Evolutionary conservation across 1,140 invertebrate genomes (phyloP).

Genomic region (Ceratitis capitata): DNA sequence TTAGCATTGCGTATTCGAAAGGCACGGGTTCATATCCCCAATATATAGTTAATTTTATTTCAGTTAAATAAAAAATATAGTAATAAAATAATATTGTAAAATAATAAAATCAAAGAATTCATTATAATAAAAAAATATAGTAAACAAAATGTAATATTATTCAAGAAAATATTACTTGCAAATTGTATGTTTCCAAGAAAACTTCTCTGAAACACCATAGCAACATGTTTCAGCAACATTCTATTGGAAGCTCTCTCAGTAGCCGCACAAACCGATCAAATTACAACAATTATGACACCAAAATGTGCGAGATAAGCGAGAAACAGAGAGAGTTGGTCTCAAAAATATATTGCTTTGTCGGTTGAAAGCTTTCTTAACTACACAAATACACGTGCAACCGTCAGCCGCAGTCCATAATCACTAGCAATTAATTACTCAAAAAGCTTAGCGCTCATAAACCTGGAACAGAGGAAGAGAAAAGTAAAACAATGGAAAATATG

Average conservation of each 20-base stretch:
- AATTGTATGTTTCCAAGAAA: no score
- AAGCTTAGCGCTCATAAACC: not conserved
- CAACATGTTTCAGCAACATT: constrained; percentile 6
- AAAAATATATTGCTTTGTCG: not conserved
- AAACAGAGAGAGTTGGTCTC: not conserved
- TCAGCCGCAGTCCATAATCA: not conserved
- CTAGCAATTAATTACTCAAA: not conserved
- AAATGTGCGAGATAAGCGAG: not conserved
- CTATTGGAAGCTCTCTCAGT: not conserved
- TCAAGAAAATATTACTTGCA: no score
- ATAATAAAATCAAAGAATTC: no score
- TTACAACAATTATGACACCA: not conserved
- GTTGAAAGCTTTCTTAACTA: not conserved
- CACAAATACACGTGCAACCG: not conserved
- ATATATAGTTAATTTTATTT: no score
- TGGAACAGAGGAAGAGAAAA: not conserved
- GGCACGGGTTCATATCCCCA: no score
- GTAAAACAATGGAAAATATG: not conserved
- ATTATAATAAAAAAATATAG: no score
- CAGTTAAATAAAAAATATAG: no score
- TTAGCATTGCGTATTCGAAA: no score
- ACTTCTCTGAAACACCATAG: not conserved
- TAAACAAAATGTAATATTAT: no score
- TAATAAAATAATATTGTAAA: no score
- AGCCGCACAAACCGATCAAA: not conserved